These are phyloP conservation scores for Cheumatopsyche charites DNA, from an alignment of 1,140 invertebrate species.

Conservation along the genomic window DNA sequence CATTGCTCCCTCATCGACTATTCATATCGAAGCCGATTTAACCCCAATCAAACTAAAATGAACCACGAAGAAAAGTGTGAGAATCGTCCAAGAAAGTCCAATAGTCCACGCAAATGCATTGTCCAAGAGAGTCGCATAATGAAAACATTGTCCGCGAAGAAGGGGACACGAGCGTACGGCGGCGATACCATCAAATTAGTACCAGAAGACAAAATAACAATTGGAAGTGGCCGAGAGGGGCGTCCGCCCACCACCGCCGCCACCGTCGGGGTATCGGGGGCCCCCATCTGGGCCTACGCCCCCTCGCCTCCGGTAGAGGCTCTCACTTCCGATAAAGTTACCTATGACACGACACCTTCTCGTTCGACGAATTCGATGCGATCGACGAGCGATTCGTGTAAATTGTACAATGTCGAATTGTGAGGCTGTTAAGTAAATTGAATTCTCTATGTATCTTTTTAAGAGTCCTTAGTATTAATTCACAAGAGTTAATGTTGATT, in stretches of 20 bases:
- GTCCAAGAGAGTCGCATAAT: constrained; percentile 38
- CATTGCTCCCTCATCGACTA: no score
- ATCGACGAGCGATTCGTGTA: no score
- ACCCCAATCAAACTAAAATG: no score
- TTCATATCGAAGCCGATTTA: no score
- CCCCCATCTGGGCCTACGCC: neutral
- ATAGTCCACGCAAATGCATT: neutral
- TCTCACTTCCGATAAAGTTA: neutral
- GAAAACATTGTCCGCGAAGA: constrained; percentile 44
- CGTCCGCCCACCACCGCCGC: constrained; percentile 29
- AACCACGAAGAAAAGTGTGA: neutral
- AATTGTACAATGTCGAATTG: no score
- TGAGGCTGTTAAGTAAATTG: no score
- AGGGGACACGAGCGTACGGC: constrained; percentile 33
- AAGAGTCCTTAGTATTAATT: no score
- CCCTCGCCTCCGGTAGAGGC: neutral
- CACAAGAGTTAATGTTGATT: no score
- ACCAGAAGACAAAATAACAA: constrained; percentile 49
- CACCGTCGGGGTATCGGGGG: constrained; percentile 16
- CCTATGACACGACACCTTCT: neutral
- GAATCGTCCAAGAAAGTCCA: no score
- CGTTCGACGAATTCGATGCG: neutral
- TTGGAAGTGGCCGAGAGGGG: constrained; percentile 36
- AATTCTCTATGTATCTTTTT: no score
- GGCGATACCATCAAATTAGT: constrained; percentile 49